Percentiles rank a stretch among this genome's conserved stretches.
These are phyloP conservation scores for Trichomycterus rosablanca DNA, from an alignment of 2,113 vertebrate genomes.

Conservation along the genomic window DNA sequence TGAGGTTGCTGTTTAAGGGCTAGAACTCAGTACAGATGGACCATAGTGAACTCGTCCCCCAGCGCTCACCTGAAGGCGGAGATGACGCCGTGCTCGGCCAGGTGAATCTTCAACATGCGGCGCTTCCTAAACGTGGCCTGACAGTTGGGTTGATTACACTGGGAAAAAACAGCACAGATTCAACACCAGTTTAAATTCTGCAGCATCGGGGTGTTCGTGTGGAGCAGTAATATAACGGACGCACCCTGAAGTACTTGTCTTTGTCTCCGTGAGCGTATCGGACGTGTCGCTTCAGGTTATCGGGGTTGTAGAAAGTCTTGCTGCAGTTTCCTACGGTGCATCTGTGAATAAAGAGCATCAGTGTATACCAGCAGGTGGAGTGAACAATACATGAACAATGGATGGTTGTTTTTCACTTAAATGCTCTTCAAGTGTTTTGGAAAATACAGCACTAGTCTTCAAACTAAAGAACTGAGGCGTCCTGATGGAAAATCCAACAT, in stretches of 20 bases:
- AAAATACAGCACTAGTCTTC: no score
- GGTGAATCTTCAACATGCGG: slow-evolving; percentile 56
- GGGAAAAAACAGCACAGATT: background rate
- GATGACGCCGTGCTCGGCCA: slow-evolving; percentile 48
- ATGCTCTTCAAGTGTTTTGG: no score
- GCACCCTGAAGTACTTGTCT: slow-evolving; percentile 63
- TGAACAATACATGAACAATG: background rate
- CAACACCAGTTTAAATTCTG: background rate
- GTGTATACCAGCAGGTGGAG: background rate
- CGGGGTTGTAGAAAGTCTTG: slow-evolving; percentile 41
- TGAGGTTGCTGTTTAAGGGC: no score
- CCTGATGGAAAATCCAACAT: no score
- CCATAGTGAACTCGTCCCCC: no score
- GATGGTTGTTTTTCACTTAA: no score
- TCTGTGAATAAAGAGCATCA: slow-evolving; percentile 41
- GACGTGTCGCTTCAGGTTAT: slow-evolving; percentile 57
- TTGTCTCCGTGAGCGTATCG: slow-evolving; percentile 52
- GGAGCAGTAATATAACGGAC: background rate
- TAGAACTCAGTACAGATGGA: no score
- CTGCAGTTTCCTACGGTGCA: slow-evolving; percentile 54
- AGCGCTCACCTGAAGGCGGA: slow-evolving; percentile 56
- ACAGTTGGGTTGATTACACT: slow-evolving; percentile 64
- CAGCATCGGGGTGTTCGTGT: background rate
- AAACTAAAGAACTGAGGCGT: no score
- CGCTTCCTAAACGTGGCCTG: slow-evolving; percentile 64